A percentile compares a stretch with the other conserved stretches of the same genome.
These are phyloP conservation scores for Fulica atra DNA, from an alignment of 2,113 vertebrate genomes.

Conservation along the genomic window DNA sequence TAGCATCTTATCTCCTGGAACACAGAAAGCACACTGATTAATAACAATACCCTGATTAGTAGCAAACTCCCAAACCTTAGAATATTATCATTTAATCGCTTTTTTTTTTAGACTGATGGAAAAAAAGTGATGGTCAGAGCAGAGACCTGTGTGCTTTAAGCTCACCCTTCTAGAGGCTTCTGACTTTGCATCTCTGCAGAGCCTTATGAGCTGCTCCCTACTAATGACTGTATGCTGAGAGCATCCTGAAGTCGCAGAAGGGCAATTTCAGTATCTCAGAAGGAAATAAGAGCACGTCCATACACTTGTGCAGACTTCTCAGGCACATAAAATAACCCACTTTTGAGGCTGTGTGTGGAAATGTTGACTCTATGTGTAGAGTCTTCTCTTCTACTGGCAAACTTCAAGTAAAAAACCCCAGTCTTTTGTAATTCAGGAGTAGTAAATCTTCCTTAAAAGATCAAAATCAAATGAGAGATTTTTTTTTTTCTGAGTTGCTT, in stretches of 20 bases:
- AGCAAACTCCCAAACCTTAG: not conserved
- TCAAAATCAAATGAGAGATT: not conserved
- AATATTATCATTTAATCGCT: not conserved
- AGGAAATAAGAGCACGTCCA: accelerated
- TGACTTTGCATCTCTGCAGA: not conserved
- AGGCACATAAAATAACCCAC: not conserved
- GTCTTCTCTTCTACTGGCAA: not conserved
- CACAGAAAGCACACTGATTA: not conserved
- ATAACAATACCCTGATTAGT: not conserved
- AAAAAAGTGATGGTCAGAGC: not conserved
- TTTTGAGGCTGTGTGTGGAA: not conserved
- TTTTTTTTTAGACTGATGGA: not conserved
- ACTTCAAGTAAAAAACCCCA: not conserved
- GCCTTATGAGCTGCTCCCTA: not conserved
- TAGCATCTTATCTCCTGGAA: not conserved
- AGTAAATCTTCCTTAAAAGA: not conserved
- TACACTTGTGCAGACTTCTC: not conserved
- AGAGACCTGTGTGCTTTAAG: not conserved
- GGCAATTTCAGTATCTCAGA: not conserved
- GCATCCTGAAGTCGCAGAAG: not conserved
- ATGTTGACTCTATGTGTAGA: not conserved
- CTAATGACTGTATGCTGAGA: not conserved
- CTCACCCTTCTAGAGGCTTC: not conserved
- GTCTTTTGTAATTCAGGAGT: not conserved
- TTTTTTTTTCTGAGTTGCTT: not conserved